phyloP scores from a whole-genome alignment of 23 tunicate species.

The Ciona savignyi region DNA sequence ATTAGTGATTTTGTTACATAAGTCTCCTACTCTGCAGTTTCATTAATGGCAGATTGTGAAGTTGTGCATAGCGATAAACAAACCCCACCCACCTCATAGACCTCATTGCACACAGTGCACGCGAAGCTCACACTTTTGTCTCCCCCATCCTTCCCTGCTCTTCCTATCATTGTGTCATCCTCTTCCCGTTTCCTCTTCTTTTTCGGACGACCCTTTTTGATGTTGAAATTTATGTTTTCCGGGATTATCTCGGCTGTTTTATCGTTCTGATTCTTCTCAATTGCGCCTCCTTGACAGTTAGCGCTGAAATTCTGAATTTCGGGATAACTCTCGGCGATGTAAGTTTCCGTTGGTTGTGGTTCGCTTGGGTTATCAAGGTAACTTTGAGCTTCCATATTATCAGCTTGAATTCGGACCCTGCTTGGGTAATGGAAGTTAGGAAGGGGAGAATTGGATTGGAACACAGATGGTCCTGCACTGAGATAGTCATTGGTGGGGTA shows the following conservation, averaged over 20 bases:
- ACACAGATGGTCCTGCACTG: constrained; percentile 22
- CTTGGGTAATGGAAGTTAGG: constrained; percentile 45
- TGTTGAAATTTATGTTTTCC: background rate
- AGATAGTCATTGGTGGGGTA: constrained; percentile 14
- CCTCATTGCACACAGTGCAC: constrained; percentile 48
- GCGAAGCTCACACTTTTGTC: constrained; percentile 7
- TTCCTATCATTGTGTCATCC: constrained; percentile 3
- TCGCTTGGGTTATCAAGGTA: background rate
- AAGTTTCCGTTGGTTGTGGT: background rate
- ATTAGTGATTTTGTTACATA: too few relatives aligned
- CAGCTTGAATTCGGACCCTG: constrained; percentile 6
- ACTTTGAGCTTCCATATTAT: background rate
- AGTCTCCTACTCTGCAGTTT: too few relatives aligned
- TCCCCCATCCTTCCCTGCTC: constrained; percentile 16
- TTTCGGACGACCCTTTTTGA: constrained; percentile 30
- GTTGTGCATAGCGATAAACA: background rate
- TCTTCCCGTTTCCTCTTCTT: constrained; percentile 21
- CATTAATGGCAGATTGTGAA: too few relatives aligned
- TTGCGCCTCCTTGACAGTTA: background rate
- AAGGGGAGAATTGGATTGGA: constrained; percentile 36
- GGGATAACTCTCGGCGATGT: background rate
- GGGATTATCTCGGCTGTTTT: background rate
- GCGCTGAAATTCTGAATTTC: background rate
- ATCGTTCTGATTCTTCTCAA: background rate
- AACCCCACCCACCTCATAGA: constrained; percentile 20